phyloP scores from a whole-genome alignment of 2,113 vertebrate species.

The Gobiocypris rarus region DNA sequence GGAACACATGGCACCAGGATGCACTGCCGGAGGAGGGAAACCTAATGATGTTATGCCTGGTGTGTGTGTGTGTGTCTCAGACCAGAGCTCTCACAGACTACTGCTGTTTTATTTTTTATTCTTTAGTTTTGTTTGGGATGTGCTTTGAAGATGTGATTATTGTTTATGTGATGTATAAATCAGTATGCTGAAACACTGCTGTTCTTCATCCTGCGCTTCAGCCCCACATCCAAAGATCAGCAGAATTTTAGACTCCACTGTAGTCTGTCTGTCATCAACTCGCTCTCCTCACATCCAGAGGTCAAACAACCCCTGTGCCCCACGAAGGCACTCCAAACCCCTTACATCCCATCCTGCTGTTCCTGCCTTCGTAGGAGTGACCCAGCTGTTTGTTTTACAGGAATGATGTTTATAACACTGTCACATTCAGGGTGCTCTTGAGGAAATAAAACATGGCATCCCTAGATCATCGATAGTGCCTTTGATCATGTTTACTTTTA shows the following conservation, averaged over 20 bases:
- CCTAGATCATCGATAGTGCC: neutral
- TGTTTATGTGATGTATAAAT: conserved; percentile 15
- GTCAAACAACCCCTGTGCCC: conserved; percentile 54
- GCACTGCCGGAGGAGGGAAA: too few species aligned
- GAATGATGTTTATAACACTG: conserved; percentile 22
- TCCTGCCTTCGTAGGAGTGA: neutral
- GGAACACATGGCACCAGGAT: too few species aligned
- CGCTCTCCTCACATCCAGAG: conserved; percentile 42
- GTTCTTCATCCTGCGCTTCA: conserved; percentile 19
- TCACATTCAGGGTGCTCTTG: conserved; percentile 21
- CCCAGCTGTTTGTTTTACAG: conserved; percentile 30
- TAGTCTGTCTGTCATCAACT: conserved; percentile 69
- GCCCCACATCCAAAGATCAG: conserved; percentile 27
- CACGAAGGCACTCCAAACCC: conserved; percentile 43
- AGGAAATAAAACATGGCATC: neutral
- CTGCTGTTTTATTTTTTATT: neutral
- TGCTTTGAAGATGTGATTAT: conserved; percentile 24
- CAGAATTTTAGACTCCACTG: conserved; percentile 58
- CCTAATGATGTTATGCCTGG: too few species aligned
- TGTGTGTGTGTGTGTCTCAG: neutral
- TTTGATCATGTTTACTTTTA: neutral
- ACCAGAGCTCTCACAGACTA: neutral
- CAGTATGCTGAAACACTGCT: neutral
- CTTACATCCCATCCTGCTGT: conserved; percentile 24
- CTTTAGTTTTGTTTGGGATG: conserved; percentile 4